phyloP scores from a whole-genome alignment of 2,113 vertebrate genomes.

The Ammospiza nelsoni region DNA sequence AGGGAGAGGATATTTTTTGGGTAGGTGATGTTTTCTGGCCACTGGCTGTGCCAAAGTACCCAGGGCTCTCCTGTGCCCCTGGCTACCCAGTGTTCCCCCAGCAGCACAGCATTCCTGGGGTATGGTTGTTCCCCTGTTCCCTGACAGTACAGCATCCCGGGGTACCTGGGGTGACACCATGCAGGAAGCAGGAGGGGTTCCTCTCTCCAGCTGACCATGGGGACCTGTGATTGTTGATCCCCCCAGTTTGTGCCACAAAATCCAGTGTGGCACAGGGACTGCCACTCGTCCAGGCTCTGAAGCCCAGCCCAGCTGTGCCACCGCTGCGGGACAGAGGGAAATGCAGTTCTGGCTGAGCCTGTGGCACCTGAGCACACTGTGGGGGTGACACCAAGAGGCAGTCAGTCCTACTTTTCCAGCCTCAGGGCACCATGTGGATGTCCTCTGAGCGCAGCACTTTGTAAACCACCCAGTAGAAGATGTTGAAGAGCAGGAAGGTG shows the following conservation, averaged over 20 bases:
- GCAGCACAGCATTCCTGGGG: not conserved
- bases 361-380: accelerated
- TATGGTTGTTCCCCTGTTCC: not conserved
- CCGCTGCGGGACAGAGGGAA: not conserved
- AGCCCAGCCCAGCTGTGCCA: not conserved
- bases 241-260: accelerated
- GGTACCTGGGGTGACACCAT: not conserved
- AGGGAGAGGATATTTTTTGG: not conserved
- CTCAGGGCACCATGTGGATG: slow-evolving; percentile 80
- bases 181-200: not conserved
- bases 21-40: not conserved
- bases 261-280: not conserved
- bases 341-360: not conserved
- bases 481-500: slow-evolving; percentile 93
- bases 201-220: not conserved
- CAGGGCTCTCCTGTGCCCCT: not conserved
- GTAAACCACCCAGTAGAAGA: slow-evolving; percentile 94
- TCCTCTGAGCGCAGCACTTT: slow-evolving; percentile 91
- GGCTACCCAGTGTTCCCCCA: not conserved
- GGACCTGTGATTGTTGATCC: not conserved
- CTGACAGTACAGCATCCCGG: not conserved
- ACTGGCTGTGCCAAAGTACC: not conserved
- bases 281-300: not conserved
- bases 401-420: not conserved
- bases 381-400: not conserved